Percentiles rank a stretch among this genome's conserved stretches.
These are phyloP conservation scores for Tinea pellionella DNA, from an alignment of 2,888 invertebrate species.

Conservation along the genomic window DNA sequence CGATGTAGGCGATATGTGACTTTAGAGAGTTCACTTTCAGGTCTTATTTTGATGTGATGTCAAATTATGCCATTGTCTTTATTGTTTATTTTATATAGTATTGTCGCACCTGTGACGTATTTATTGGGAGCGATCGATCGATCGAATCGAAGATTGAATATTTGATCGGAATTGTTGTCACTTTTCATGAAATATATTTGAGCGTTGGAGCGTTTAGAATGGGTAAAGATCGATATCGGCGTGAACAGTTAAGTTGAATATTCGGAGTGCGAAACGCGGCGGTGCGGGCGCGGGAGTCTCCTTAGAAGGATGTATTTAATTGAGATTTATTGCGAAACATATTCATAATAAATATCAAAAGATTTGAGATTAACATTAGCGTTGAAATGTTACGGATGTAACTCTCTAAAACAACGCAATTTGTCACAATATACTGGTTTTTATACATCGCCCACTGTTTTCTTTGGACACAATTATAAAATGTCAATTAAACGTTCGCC, in stretches of 20 bases:
- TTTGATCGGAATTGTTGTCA: constrained; percentile 18
- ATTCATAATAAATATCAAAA: constrained; percentile 7
- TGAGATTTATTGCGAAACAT: constrained; percentile 6
- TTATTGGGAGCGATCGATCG: constrained; percentile 41
- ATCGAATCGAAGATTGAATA: constrained; percentile 33
- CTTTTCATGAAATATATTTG: neutral
- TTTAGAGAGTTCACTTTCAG: constrained; percentile 12
- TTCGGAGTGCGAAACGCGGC: neutral
- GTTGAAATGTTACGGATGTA: constrained; percentile 23
- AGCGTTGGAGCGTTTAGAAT: neutral
- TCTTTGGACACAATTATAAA: constrained; percentile 2
- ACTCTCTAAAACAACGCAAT: constrained; percentile 31
- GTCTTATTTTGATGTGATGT: constrained; percentile 48
- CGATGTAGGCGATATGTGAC: constrained; percentile 17
- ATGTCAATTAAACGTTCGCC: constrained; percentile 7
- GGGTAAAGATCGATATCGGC: neutral
- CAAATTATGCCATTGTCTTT: constrained; percentile 56
- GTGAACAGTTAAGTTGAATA: neutral
- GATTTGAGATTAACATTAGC: constrained; percentile 17
- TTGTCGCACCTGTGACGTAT: constrained; percentile 49
- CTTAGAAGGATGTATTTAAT: constrained; percentile 4
- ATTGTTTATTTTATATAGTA: constrained; percentile 40
- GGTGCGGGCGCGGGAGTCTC: neutral
- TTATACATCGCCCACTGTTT: constrained; percentile 30
- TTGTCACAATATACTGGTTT: constrained; percentile 30